These are phyloP conservation scores for Pachyuromys duprasi DNA, from an alignment of 2,797 vertebrate species.

Conservation along the genomic window DNA sequence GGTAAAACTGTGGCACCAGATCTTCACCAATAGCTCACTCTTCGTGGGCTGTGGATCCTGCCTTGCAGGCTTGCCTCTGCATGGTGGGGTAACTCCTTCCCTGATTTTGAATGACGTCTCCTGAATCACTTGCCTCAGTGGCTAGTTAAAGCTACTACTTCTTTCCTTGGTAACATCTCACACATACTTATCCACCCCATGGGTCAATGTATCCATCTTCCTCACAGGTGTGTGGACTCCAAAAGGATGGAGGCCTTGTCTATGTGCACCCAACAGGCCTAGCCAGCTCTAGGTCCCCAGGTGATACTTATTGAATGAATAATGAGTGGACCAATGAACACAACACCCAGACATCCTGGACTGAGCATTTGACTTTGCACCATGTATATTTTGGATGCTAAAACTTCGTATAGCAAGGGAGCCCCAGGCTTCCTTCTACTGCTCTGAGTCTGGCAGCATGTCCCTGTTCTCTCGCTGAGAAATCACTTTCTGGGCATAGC, in stretches of 20 bases:
- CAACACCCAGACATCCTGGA: not conserved
- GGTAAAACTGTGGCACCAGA: too few relatives aligned
- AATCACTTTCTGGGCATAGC: slow-evolving; percentile 66
- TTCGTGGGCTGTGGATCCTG: not conserved
- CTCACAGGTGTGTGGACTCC: not conserved
- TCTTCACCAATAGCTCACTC: not conserved
- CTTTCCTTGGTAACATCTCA: not conserved
- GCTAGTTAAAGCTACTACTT: not conserved
- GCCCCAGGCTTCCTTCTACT: slow-evolving; percentile 30
- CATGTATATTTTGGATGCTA: not conserved
- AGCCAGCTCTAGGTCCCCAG: not conserved
- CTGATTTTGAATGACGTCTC: not conserved
- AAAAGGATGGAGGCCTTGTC: not conserved
- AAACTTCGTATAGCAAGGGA: not conserved
- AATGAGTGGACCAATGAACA: not conserved
- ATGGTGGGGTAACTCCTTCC: not conserved
- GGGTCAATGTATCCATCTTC: not conserved
- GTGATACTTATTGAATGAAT: not conserved
- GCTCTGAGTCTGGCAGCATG: not conserved
- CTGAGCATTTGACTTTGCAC: not conserved
- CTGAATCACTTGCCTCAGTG: not conserved
- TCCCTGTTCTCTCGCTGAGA: slow-evolving; percentile 68
- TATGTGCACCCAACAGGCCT: not conserved
- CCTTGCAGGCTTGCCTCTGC: not conserved
- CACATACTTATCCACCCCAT: not conserved